Evolutionary conservation across 2,888 invertebrate species (phyloP).

Genomic region (Hoplodrina ambigua): DNA sequence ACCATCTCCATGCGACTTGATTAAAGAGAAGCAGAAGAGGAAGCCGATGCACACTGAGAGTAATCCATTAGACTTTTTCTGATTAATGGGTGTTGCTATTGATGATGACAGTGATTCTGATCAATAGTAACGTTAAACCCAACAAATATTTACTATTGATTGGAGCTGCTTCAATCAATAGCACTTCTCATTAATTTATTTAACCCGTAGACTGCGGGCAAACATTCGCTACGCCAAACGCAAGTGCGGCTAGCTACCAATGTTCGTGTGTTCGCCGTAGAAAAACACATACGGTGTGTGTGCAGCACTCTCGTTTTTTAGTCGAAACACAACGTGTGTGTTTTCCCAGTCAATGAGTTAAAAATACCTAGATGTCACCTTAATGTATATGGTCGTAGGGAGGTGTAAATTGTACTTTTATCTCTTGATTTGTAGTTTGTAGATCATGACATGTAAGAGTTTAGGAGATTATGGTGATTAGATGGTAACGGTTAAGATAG

Average conservation of each 20-base stretch:
- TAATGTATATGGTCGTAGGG: not conserved
- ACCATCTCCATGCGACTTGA: constrained; percentile 81
- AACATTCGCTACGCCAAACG: too few species aligned
- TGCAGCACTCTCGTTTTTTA: too few species aligned
- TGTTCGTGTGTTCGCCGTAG: too few species aligned
- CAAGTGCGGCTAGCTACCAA: too few species aligned
- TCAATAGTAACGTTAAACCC: constrained; percentile 39
- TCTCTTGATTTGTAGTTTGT: constrained; percentile 12
- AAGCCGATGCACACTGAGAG: constrained; percentile 58
- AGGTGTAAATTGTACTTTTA: constrained; percentile 1
- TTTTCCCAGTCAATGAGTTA: too few species aligned
- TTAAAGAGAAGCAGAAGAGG: constrained; percentile 73
- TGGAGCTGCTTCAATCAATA: constrained; percentile 5
- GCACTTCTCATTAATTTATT: constrained; percentile 2
- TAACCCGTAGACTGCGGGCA: too few species aligned
- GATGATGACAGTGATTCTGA: constrained; percentile 38
- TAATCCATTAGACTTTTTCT: constrained; percentile 53
- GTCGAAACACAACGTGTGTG: too few species aligned
- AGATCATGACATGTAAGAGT: not conserved
- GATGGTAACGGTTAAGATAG: not conserved
- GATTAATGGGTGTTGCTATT: constrained; percentile 49
- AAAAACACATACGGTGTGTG: too few species aligned
- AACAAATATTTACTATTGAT: constrained; percentile 3
- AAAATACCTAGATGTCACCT: not conserved
- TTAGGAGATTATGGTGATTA: not conserved